Conservation (phyloP, 2,888 invertebrate species). For the Limnephilus auricula region DNA sequence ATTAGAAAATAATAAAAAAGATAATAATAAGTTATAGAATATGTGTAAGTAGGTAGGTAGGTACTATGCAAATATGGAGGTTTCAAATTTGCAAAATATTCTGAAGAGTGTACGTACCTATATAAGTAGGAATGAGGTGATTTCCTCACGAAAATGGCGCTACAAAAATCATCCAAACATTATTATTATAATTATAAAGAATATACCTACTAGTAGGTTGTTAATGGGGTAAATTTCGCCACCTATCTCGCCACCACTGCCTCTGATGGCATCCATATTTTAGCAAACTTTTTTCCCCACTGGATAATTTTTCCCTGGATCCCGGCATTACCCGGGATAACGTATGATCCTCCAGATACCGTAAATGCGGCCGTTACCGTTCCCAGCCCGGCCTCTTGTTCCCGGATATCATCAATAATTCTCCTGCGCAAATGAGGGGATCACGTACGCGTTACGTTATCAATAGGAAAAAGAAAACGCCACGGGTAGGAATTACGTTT, state of each 20-base stretch:
- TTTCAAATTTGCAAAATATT: no score
- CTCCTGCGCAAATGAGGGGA: conserved; percentile 58
- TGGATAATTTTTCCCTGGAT: conserved; percentile 62
- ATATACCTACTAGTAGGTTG: not conserved
- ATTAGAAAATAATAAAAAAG: not conserved
- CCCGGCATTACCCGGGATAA: conserved; percentile 65
- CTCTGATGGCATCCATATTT: conserved; percentile 60
- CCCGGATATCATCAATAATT: conserved; percentile 60
- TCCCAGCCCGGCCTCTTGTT: conserved; percentile 55
- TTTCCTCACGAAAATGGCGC: no score
- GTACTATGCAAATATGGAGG: no score
- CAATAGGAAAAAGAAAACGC: conserved; percentile 53
- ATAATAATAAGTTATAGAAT: not conserved
- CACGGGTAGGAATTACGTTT: conserved; percentile 33
- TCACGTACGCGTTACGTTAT: conserved; percentile 58
- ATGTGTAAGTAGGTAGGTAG: no score
- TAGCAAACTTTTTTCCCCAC: conserved; percentile 62
- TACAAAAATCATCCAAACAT: no score
- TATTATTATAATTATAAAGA: no score
- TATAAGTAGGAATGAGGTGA: not conserved
- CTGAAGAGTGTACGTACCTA: no score
- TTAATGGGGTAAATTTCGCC: not conserved
- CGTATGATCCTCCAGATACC: conserved; percentile 64
- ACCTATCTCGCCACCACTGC: not conserved
- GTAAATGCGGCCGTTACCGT: conserved; percentile 60